Percentiles rank a stretch among this genome's conserved stretches.
phyloP scores from a whole-genome alignment of 2,888 invertebrate species.

The Ptychoptera albimana region DNA sequence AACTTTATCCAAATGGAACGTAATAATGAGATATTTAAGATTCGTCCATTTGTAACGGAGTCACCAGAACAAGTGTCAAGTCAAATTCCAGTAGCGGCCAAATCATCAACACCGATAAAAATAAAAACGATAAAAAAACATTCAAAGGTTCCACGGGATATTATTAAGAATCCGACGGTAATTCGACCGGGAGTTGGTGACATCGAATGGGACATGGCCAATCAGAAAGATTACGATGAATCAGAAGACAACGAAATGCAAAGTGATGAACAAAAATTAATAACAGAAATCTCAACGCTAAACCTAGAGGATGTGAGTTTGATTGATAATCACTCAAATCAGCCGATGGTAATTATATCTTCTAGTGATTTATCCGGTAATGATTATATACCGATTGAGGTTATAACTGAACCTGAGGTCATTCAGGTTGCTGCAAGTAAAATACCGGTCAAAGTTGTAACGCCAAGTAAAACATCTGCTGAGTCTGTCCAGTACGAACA shows the following conservation, averaged over 20 bases:
- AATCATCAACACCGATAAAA: conserved; percentile 25
- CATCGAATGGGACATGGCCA: conserved; percentile 25
- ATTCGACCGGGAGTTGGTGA: conserved; percentile 18
- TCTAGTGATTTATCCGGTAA: conserved; percentile 5
- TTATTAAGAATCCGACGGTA: conserved; percentile 7
- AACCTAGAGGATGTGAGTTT: conserved; percentile 4
- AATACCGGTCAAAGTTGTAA: no score
- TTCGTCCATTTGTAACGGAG: background rate
- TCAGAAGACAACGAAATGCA: conserved; percentile 7
- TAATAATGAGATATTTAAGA: background rate
- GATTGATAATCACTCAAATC: conserved; percentile 1
- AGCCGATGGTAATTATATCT: conserved; percentile 5
- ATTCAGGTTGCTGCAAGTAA: no score
- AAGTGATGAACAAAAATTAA: conserved; percentile 11
- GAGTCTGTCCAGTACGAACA: no score
- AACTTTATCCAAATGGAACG: background rate
- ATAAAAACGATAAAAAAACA: conserved; percentile 34
- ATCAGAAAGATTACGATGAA: background rate
- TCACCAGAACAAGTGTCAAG: conserved; percentile 5
- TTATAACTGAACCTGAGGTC: no score
- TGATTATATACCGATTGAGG: conserved; percentile 1
- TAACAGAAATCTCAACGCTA: conserved; percentile 7
- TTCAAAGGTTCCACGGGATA: conserved; percentile 22
- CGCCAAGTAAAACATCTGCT: no score
- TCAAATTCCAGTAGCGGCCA: conserved; percentile 9